These are phyloP conservation scores for Crotalus horridus DNA, from an alignment of 2,113 vertebrate genomes.

Conservation along the genomic window DNA sequence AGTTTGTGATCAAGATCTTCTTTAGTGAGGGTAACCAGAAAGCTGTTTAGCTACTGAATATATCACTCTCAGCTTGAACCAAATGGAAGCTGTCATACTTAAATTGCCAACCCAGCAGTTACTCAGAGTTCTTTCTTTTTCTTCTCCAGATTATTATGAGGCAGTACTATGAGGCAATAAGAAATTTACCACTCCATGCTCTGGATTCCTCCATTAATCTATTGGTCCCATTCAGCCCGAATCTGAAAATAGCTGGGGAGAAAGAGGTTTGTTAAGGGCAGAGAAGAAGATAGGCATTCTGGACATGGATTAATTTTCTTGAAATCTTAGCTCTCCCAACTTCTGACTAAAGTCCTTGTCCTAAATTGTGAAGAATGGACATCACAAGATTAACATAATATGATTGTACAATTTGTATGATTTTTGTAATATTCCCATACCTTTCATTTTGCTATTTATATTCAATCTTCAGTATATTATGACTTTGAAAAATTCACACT, in stretches of 20 bases:
- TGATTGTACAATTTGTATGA: not conserved
- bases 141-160: not conserved
- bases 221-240: not conserved
- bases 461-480: not conserved
- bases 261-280: not conserved
- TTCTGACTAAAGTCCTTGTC: too few relatives aligned
- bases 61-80: not conserved
- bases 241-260: not conserved
- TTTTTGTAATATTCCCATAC: not conserved
- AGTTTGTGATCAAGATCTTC: not conserved
- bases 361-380: too few relatives aligned
- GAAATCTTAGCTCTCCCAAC: not conserved
- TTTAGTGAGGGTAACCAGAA: not conserved
- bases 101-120: not conserved
- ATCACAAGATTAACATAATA: not conserved
- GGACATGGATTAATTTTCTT: not conserved
- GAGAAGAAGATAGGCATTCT: not conserved
- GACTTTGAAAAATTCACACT: not conserved
- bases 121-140: not conserved
- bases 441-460: not conserved
- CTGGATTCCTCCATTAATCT: not conserved
- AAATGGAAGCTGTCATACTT: not conserved
- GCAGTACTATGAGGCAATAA: not conserved
- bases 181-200: not conserved
- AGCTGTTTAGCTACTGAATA: not conserved